A percentile compares a stretch with the other conserved stretches of the same genome.
phyloP scores from a whole-genome alignment of 2,888 invertebrate species.

The Tryphoninae sp. region DNA sequence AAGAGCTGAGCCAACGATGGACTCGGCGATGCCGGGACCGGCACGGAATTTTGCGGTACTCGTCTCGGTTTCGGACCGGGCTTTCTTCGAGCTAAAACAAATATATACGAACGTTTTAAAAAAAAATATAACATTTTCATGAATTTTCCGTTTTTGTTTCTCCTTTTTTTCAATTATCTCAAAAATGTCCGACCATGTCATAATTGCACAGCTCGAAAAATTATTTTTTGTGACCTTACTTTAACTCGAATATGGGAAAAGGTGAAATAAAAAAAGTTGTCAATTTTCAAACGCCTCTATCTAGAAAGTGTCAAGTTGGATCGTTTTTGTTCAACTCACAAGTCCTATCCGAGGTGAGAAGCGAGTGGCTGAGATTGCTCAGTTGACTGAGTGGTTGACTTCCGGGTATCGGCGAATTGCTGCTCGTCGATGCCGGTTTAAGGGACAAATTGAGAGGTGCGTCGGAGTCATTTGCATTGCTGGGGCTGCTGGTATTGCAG shows the following conservation, averaged over 20 bases:
- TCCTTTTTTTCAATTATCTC: no score
- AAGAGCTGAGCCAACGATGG: constrained; percentile 83
- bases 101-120: not conserved
- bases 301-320: no score
- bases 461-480: constrained; percentile 85
- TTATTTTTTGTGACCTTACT: no score
- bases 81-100: constrained; percentile 86
- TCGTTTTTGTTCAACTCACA: constrained; percentile 80
- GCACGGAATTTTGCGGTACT: constrained; percentile 83
- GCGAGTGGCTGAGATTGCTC: constrained; percentile 80
- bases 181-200: no score
- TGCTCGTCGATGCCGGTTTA: constrained; percentile 84
- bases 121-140: no score
- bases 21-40: constrained; percentile 83
- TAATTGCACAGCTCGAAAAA: no score
- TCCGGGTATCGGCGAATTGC: constrained; percentile 75
- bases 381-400: constrained; percentile 80
- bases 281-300: not conserved
- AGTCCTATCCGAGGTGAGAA: constrained; percentile 82
- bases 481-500: constrained; percentile 79
- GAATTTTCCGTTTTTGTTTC: no score
- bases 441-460: constrained; percentile 92
- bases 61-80: constrained; percentile 88
- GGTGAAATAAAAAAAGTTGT: constrained; percentile 1
- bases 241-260: not conserved